These are phyloP conservation scores for Arctia plantaginis DNA, from an alignment of 2,888 invertebrate species.

Conservation along the genomic window DNA sequence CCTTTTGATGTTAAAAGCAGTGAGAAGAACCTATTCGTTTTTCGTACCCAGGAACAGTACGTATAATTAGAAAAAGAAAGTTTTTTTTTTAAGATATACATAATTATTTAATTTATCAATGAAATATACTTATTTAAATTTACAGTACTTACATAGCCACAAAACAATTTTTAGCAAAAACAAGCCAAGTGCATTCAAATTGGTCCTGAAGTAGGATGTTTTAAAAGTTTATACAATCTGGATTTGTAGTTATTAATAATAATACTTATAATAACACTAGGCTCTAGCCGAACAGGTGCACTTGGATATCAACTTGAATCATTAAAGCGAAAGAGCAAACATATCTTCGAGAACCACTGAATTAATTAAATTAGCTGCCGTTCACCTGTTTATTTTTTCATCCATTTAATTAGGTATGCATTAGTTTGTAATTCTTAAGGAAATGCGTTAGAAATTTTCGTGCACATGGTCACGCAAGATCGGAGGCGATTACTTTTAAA, in stretches of 20 bases:
- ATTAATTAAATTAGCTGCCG: constrained; percentile 20
- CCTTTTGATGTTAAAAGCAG: too few species aligned
- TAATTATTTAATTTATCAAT: background rate
- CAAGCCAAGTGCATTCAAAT: background rate
- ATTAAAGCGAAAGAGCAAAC: constrained; percentile 26
- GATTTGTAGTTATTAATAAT: background rate
- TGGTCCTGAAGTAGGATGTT: background rate
- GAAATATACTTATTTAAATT: background rate
- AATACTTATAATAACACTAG: background rate
- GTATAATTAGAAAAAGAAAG: background rate
- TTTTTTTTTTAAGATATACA: too few species aligned
- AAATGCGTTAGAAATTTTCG: constrained; percentile 39
- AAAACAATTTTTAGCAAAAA: too few species aligned
- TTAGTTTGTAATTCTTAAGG: constrained; percentile 35
- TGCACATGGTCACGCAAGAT: constrained; percentile 49
- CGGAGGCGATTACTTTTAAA: constrained; percentile 44
- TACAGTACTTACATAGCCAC: too few species aligned
- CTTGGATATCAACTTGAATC: background rate
- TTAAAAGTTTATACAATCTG: background rate
- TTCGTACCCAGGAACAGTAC: too few species aligned
- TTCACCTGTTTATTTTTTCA: constrained; percentile 22
- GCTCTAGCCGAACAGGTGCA: background rate
- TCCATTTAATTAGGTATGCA: constrained; percentile 29
- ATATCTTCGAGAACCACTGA: constrained; percentile 14
- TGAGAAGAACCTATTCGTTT: too few species aligned